Evolutionary conservation across 2,113 vertebrate species (phyloP).

Genomic region (Ictidomys tridecemlineatus): DNA sequence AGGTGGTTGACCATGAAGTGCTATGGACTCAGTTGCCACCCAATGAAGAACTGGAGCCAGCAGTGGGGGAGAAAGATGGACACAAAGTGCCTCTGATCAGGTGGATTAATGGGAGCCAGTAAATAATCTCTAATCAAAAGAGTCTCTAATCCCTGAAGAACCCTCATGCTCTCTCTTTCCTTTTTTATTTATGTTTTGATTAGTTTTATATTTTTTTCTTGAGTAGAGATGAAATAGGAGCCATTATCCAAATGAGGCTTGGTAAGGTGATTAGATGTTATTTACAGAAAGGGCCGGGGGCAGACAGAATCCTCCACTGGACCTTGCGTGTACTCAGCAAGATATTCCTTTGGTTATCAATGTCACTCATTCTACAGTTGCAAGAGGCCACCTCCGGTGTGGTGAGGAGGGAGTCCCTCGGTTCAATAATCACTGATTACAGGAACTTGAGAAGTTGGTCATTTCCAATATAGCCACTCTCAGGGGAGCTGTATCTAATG

Average conservation of each 20-base stretch:
- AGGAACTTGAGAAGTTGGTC: conserved; percentile 87
- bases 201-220: conserved; percentile 76
- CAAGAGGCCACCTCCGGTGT: conserved; percentile 53
- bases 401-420: conserved; percentile 66
- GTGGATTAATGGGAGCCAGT: conserved; percentile 68
- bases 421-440: conserved; percentile 88
- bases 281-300: conserved; percentile 88
- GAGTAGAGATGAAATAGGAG: conserved; percentile 83
- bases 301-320: conserved; percentile 75
- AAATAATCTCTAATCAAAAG: conserved; percentile 75
- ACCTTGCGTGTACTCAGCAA: conserved; percentile 1
- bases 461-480: conserved; percentile 85
- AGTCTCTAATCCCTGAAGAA: conserved; percentile 74
- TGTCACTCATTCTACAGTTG: conserved; percentile 44
- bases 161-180: not conserved
- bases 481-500: conserved; percentile 93
- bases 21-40: not conserved
- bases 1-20: not conserved
- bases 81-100: conserved; percentile 59
- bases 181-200: conserved; percentile 68
- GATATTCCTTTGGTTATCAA: not conserved
- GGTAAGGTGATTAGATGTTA: conserved; percentile 91
- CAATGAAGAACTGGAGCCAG: not conserved
- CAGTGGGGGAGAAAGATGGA: not conserved
- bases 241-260: conserved; percentile 91